Base-by-base conservation (phyloP, 53 echinoderm and acorn worm genomes). In the Arbacia lixula region DNA sequence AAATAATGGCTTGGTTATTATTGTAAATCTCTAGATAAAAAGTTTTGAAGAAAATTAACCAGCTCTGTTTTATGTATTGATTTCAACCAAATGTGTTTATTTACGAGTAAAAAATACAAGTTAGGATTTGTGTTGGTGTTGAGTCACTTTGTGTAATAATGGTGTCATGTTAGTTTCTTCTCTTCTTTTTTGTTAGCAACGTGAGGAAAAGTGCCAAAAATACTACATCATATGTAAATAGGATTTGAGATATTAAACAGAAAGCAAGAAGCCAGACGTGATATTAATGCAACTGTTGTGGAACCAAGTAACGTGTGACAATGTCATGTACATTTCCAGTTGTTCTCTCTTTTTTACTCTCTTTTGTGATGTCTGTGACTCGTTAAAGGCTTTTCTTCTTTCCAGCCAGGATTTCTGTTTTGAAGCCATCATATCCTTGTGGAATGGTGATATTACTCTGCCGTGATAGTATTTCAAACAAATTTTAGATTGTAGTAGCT, bases 151-250 rank as follows among this genome's bases (percentile, higher is more conserved):
- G 82, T 64, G 82, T 81, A 81, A 81, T 81, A 81, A 63, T 81
- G 62, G 82, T 81, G 82, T 81, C 41, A 63, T 63, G 31, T 63
- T 63, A 63, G 62, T 81, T 62, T 77, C 58, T 54, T 77, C 58
- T 77, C 40, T 34, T 58, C 24, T 76, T 54, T 56, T 16, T 77
- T 30, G n/a, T 58, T 57, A 57, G 77, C 58, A 14, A 57, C 39
- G 58, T 61, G 64, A 81, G 82, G 82, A 81, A 76, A 81, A 81
- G 82, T 81, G 82, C 82, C 82, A 81, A 81, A 81, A 81, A 81
- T 63, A 77, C 40, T 77, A 81, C 41, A 42, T 81, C 62, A 81
- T 6, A 81, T 81, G 82, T 81, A 81, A 63, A 81, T 81, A 81
- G 77, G 77, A 77, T 57, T 77, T 74, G 74, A 74, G 49, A 46